phyloP scores from a whole-genome alignment of 1,140 invertebrate genomes.

The Brachionus manjavacas region DNA sequence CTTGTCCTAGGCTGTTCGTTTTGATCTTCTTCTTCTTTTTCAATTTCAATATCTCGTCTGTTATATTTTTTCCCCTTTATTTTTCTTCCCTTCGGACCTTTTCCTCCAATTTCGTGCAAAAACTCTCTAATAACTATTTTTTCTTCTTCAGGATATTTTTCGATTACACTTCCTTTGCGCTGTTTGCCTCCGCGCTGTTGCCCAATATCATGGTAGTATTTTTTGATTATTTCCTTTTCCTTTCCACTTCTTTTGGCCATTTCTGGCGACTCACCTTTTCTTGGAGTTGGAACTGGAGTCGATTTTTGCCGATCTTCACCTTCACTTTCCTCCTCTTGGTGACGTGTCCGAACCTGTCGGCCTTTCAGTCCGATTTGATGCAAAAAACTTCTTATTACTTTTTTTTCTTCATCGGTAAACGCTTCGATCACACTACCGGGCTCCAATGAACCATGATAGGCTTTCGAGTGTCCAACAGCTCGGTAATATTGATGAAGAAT shows the following conservation, averaged over 20 bases:
- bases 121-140: not conserved
- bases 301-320: not conserved
- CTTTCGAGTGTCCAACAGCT: not conserved
- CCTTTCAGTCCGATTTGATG: constrained; percentile 3
- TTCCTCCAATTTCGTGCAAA: not conserved
- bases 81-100: not conserved
- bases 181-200: not conserved
- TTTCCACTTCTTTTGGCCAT: not conserved
- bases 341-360: not conserved
- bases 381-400: not conserved
- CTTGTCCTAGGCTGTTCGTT: not conserved
- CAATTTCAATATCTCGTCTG: not conserved
- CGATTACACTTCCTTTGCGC: not conserved
- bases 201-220: constrained; percentile 24
- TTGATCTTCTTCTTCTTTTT: not conserved
- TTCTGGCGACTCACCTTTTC: not conserved
- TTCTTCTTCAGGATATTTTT: not conserved
- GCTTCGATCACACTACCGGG: not conserved
- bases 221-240: not conserved
- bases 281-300: not conserved
- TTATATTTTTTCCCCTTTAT: not conserved
- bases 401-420: not conserved
- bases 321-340: not conserved
- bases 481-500: not conserved
- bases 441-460: not conserved